These are phyloP conservation scores for Neolamprologus devosi DNA, from an alignment of 2,113 vertebrate genomes.

Conservation along the genomic window DNA sequence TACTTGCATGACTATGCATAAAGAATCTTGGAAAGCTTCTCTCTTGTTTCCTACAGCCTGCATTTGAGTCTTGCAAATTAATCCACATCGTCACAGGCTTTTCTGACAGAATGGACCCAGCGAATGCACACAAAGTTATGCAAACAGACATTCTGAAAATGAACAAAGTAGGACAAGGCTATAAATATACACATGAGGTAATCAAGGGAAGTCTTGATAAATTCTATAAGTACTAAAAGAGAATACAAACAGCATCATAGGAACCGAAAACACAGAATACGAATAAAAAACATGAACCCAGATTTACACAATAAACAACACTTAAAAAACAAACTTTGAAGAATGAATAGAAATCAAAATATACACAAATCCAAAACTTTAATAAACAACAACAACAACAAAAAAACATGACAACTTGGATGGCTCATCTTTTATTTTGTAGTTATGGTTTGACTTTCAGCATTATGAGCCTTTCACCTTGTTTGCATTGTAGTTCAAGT, in stretches of 20 bases:
- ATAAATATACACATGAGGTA: background rate
- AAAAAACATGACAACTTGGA: rapidly evolving
- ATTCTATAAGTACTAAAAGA: background rate
- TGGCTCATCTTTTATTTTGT: background rate
- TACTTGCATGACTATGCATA: background rate
- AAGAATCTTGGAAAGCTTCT: background rate
- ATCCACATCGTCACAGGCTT: background rate
- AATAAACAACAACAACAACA: background rate
- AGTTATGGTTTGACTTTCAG: background rate
- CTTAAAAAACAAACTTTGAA: background rate
- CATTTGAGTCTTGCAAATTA: background rate
- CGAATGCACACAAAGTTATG: background rate
- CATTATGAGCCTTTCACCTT: background rate
- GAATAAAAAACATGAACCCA: background rate
- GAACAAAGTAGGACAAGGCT: background rate
- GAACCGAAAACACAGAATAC: background rate
- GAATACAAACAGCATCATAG: background rate
- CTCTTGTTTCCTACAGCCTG: background rate
- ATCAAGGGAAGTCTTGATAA: background rate
- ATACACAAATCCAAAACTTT: background rate
- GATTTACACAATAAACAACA: background rate
- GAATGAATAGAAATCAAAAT: background rate
- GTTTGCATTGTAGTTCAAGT: background rate
- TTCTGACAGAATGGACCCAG: background rate
- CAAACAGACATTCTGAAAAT: background rate